Conservation (phyloP, 2,888 invertebrate genomes). For the Trachelus iudaicus region DNA sequence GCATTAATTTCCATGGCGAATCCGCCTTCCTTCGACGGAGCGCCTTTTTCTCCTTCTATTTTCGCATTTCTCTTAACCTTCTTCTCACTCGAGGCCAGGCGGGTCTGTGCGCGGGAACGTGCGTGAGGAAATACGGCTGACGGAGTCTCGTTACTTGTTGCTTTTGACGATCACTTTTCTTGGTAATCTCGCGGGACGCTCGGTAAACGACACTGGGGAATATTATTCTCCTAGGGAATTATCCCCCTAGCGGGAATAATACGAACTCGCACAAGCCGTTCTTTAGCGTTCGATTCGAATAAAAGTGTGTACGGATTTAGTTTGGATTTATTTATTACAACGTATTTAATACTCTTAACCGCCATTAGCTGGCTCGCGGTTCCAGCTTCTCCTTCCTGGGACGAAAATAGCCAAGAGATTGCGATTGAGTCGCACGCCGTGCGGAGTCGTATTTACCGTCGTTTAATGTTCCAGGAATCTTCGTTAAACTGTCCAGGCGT, state of each 20-base stretch:
- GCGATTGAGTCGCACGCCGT: neutral
- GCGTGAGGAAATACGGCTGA: neutral
- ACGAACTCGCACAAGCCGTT: neutral
- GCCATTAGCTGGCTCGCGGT: neutral
- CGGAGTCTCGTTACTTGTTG: neutral
- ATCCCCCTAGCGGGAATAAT: neutral
- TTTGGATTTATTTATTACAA: neutral
- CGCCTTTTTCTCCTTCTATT: neutral
- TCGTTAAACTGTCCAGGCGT: neutral
- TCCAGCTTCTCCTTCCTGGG: neutral
- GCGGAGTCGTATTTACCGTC: neutral
- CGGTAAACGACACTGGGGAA: neutral
- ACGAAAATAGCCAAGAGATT: neutral
- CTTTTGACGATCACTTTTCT: neutral
- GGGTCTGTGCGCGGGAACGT: neutral
- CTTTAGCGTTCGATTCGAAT: neutral
- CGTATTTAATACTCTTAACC: neutral
- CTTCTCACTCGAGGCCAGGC: conserved; percentile 7
- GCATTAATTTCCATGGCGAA: conserved; percentile 28
- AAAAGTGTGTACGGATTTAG: neutral
- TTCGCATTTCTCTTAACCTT: neutral
- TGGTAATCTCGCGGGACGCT: neutral
- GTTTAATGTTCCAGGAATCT: neutral
- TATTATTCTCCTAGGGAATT: neutral
- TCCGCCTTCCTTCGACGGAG: conserved; percentile 10